Evolutionary conservation across 2,888 invertebrate species (phyloP), one percentile per base, ranked within the genome.

Genomic region (Falcaria lacertinaria): DNA sequence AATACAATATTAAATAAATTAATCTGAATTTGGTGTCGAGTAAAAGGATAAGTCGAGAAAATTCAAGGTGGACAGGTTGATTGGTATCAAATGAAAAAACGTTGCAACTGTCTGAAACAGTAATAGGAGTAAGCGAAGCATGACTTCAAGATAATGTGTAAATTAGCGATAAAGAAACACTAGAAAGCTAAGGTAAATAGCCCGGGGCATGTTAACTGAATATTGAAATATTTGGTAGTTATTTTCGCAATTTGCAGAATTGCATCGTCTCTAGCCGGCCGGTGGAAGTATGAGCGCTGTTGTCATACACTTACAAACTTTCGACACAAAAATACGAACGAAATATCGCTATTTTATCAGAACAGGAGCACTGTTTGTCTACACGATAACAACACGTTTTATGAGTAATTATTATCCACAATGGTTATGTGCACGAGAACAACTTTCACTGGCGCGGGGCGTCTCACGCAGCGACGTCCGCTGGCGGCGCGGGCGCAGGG

Each of bases 361-460:
- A 49, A 39, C 42, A 35, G 41, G 19, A 48, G 41, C 41, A 48
- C 44, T 46, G 40, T 39, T 42, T 41, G 19, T 32, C 43, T 46
- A 54, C 44, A 48, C 45, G 45, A 41, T 38, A 49, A 39, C 45
- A 44, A 45, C 41, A 42, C 34, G 39, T 39, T 45, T 57, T 38
- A 48, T 43, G 40, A 46, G 50, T 47, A 52, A 57, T 57, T 54
- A 52, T 60, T 56, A 53, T 60, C 60, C 54, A 60, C 66, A 50
- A 51, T 54, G 50, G 38, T 41, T 55, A 57, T 64, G 57, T 62
- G 57, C 69, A 69, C 71, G 64, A 67, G 61, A 59, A 53, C 47
- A 59, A 84, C 85, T 86, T 87, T 87, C 86, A 85, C 86, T 81
- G 66, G 58, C 65, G 60, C 60, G 64, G 54, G 57, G 55, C 50